Evolutionary conservation across 2,888 invertebrate genomes (phyloP), one percentile per base, ranked within the genome.

Genomic region (Drosophila neonasuta): DNA sequence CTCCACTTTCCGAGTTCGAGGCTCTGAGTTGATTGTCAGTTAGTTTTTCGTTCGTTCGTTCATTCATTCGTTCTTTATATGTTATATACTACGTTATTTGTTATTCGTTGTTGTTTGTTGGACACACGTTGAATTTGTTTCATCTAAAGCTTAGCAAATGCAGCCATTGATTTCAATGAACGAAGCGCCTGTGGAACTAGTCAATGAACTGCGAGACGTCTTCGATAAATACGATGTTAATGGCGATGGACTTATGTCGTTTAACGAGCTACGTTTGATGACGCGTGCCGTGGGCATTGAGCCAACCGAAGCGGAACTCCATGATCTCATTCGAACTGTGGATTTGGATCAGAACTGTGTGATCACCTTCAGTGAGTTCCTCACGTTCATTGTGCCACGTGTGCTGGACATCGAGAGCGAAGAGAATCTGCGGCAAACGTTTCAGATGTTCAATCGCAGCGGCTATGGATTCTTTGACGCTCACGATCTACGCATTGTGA

Each of bases 271-370:
- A 93, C 98, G 98, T 89, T 97, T 97, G 89, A 98, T 99, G 87
- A 97, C 98, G 97, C 93, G 97, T 91, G 97, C 97, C 77, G 93
- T 99, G 91, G 99, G 99, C 88, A 97, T 98, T 93, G 99, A 98
- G 93, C 98, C 98, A 91, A 99, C 99, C 90, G 99, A 99, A 93
- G 98, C 98, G 61, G 99, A 99, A 92, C 94, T 99, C 78, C 98
- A 98, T 92, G 99, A 99, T 92, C 98, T 99, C 97, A 98, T 99
- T 93, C 97, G 98, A 92, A 97, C 98, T 93, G 98, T 98, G 87
- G 98, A 98, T 92, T 80, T 80, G 49, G 85, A 88, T 76, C 86
- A 86, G 74, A 76, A 87, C 92, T 97, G 97, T 89, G 97, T 97
- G 90, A 97, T 99, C 92, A 97, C 97, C 92, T 98, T 99, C 92